Evolutionary conservation across 2,888 invertebrate genomes (phyloP).

Genomic region (Atherix ibis): DNA sequence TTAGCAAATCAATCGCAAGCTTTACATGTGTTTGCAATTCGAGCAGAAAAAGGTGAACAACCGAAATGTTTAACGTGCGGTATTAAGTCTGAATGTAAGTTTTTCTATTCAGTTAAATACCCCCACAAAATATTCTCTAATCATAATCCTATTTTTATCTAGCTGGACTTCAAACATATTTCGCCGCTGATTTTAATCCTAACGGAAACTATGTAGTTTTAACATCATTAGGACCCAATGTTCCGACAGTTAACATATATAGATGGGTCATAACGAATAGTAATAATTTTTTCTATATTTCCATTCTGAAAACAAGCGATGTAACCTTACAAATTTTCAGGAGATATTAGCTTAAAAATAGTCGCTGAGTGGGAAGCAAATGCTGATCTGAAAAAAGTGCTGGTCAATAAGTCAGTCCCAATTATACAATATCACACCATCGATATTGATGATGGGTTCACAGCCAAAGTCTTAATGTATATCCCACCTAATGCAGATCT

Average conservation of each 20-base stretch:
- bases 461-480: conserved; percentile 58
- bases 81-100: conserved; percentile 18
- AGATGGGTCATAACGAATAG: conserved; percentile 22
- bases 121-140: background rate
- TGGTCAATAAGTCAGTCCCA: conserved; percentile 40
- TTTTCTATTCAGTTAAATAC: background rate
- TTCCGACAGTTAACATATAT: conserved; percentile 57
- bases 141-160: no score
- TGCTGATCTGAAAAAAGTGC: conserved; percentile 34
- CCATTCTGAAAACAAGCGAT: no score
- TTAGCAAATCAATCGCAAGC: conserved; percentile 56
- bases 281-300: conserved; percentile 12
- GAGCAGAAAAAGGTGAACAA: conserved; percentile 33
- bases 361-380: conserved; percentile 51
- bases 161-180: conserved; percentile 25
- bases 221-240: conserved; percentile 68
- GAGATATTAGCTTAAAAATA: conserved; percentile 16
- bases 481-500: conserved; percentile 55
- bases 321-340: conserved; percentile 2
- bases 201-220: conserved; percentile 52
- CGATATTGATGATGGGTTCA: conserved; percentile 43
- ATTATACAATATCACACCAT: conserved; percentile 43
- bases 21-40: conserved; percentile 65
- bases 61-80: conserved; percentile 64
- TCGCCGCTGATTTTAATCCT: conserved; percentile 46